phyloP scores from a whole-genome alignment of 1,140 invertebrate species.

The Globodera ellingtonae region DNA sequence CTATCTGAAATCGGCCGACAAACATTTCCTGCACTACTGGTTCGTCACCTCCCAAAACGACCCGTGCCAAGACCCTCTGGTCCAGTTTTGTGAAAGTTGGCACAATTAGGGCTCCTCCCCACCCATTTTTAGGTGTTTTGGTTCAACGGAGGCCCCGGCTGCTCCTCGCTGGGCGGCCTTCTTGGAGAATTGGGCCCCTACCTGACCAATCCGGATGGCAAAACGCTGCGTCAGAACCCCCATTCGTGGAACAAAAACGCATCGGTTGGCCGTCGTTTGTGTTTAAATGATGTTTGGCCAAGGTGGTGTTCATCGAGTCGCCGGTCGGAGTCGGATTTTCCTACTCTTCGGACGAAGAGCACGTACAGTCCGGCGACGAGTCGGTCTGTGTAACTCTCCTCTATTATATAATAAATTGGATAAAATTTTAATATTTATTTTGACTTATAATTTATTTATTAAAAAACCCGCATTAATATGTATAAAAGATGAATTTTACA shows the following conservation, averaged over 20 bases:
- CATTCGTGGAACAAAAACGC: slow-evolving; percentile 64
- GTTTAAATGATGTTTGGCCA: slow-evolving; percentile 42
- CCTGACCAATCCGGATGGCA: slow-evolving; percentile 63
- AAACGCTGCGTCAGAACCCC: slow-evolving; percentile 61
- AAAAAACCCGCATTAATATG: no score
- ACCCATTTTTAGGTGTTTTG: slow-evolving; percentile 68
- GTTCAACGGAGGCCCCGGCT: slow-evolving; percentile 71
- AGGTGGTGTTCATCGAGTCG: slow-evolving; percentile 55
- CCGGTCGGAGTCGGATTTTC: slow-evolving; percentile 48
- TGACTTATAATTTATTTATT: no score
- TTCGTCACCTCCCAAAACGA: slow-evolving; percentile 67
- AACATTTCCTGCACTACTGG: slow-evolving; percentile 65
- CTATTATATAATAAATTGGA: no score
- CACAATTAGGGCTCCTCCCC: not conserved
- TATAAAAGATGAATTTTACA: no score
- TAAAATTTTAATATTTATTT: no score
- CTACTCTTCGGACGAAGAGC: slow-evolving; percentile 25
- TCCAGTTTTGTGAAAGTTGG: slow-evolving; percentile 60
- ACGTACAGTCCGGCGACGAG: slow-evolving; percentile 36
- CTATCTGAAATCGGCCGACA: slow-evolving; percentile 13
- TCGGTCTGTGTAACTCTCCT: slow-evolving; percentile 12
- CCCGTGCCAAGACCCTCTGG: slow-evolving; percentile 67
- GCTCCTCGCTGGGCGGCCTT: slow-evolving; percentile 68
- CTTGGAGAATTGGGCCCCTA: slow-evolving; percentile 70
- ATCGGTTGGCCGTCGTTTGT: slow-evolving; percentile 7